Conservation (phyloP, 2,113 vertebrate genomes). For the Pagrus major region DNA sequence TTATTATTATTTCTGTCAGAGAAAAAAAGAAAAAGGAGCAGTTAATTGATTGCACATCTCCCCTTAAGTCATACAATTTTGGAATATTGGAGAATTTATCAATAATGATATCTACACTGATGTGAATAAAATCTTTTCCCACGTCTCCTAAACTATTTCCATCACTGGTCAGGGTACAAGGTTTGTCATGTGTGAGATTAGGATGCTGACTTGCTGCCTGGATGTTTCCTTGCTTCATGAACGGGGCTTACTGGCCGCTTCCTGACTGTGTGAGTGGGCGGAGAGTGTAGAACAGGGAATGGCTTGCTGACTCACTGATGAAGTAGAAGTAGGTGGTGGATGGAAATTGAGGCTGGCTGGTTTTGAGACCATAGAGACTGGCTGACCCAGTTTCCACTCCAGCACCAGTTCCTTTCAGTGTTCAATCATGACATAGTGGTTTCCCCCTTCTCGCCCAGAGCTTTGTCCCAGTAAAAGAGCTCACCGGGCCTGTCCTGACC, state of each 20-base stretch:
- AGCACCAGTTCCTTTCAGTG: conserved; percentile 69
- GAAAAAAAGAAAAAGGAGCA: background rate
- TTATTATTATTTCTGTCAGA: background rate
- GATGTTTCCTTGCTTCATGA: background rate
- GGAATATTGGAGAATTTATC: background rate
- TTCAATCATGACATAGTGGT: conserved; percentile 69
- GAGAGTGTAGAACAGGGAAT: conserved; percentile 36
- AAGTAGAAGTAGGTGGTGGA: conserved; percentile 71
- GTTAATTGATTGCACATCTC: background rate
- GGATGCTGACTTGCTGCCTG: background rate
- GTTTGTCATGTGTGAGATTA: background rate
- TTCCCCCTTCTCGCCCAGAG: conserved; percentile 58
- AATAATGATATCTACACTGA: too few species aligned
- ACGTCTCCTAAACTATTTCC: background rate
- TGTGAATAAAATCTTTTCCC: background rate
- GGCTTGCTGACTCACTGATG: conserved; percentile 73
- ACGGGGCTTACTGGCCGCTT: conserved; percentile 40
- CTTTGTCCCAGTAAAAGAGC: conserved; percentile 61
- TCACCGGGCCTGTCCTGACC: conserved; percentile 37
- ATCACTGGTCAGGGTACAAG: background rate
- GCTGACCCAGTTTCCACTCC: conserved; percentile 78
- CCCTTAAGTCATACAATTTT: background rate
- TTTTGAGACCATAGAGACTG: conserved; percentile 72
- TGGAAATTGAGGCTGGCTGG: conserved; percentile 72
- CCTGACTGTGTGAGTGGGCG: conserved; percentile 52